Evolutionary conservation across 2,113 vertebrate species (phyloP), one percentile per base, ranked within the genome.

Genomic region (Drymodes brunneopygia): DNA sequence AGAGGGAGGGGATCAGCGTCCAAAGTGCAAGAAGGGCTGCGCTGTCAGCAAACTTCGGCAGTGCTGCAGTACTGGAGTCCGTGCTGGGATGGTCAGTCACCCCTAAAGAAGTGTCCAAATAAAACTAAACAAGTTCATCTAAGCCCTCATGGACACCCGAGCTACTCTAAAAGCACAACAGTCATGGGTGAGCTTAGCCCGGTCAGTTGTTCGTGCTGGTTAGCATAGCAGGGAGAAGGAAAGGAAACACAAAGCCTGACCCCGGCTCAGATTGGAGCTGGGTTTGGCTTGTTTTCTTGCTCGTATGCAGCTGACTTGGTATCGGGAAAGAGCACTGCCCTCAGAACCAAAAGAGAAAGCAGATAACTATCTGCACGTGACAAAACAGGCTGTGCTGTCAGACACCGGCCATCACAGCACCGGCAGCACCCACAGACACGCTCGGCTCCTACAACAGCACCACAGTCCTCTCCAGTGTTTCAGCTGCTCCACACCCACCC

Each of bases 271-370:
- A 31, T 0, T 0, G 0, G 38, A 29, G 15, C 71, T 48, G 35
- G 21, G 15, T 29, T 94, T 5, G 1, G 9, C 19, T 86, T 86
- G 31, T 81, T 92, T 91, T 20, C 24, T 14, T 23, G 12, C 16
- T 56, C 5, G n/a, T 22, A 15, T 21, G 27, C 48, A 36, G 36
- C 65, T 77, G 50, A 82, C 24, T 35, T 48, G 13, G 3, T 29
- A 28, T 4, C 4, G 4, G 44, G 54, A 64, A 91, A 60, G 35
- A 64, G 86, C 36, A 15, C 8, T 12, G 35, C 35, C 4, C 16
- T 40, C 19, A 33, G 15, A 97, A 95, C 0, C 20, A 74, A 97
- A 97, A 95, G 22, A 42, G 95, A 96, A 95, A 95, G 81, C 61
- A 58, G 35, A 35, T 28, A 58, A 61, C 11, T 2, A 40, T 42